A percentile compares a stretch with the other conserved stretches of the same genome.
These are phyloP conservation scores for Grapholita molesta DNA, from an alignment of 1,140 invertebrate genomes.

Conservation along the genomic window DNA sequence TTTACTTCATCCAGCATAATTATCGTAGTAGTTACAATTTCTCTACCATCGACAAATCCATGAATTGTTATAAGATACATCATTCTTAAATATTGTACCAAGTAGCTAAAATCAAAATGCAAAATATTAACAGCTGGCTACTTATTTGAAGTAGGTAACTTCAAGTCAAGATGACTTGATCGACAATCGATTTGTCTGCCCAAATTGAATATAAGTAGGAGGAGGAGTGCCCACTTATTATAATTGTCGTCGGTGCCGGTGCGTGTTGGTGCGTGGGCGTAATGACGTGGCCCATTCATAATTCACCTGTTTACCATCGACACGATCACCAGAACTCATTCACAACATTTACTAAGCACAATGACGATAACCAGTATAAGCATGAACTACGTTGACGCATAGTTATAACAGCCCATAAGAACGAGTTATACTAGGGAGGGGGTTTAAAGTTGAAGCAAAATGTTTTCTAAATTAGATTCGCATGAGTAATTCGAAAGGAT, in stretches of 20 bases:
- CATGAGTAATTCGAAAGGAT: constrained; percentile 54
- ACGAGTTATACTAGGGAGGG: not conserved
- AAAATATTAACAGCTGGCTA: not conserved
- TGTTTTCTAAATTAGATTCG: constrained; percentile 6
- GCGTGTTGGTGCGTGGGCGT: constrained; percentile 33
- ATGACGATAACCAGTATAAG: not conserved
- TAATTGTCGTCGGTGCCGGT: constrained; percentile 23
- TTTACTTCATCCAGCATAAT: too few species aligned
- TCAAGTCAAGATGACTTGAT: constrained; percentile 10
- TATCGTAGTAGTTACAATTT: too few species aligned
- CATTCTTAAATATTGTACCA: not conserved
- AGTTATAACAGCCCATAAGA: not conserved
- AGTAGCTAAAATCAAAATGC: not conserved
- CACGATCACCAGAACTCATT: constrained; percentile 29
- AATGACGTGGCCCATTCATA: constrained; percentile 55
- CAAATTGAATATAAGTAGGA: constrained; percentile 10
- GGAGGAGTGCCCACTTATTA: constrained; percentile 27
- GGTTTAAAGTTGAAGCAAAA: constrained; percentile 16
- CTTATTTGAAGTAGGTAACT: constrained; percentile 2
- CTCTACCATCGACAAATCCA: too few species aligned
- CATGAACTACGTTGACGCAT: not conserved
- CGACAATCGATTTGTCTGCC: constrained; percentile 7
- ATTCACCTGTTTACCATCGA: constrained; percentile 43
- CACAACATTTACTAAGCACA: not conserved
- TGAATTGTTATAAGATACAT: not conserved